Percentiles rank a stretch among this genome's conserved stretches.
Conservation (phyloP, 2,113 vertebrate species). For the Tringa solitaria region DNA sequence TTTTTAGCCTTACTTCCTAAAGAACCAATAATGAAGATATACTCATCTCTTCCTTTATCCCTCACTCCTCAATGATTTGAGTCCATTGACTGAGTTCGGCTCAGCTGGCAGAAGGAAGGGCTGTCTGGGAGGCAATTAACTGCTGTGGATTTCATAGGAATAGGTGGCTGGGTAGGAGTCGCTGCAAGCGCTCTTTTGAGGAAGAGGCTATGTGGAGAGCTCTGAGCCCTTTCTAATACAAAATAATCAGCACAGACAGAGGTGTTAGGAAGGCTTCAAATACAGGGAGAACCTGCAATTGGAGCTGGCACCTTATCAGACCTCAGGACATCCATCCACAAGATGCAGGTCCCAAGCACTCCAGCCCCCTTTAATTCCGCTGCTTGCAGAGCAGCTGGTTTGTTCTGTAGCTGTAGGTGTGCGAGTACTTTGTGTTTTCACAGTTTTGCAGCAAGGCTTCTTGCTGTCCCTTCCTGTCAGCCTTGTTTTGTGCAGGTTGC, state of each 20-base stretch:
- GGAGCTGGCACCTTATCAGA: neutral
- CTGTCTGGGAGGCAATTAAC: neutral
- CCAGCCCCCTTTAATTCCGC: neutral
- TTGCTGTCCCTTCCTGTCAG: neutral
- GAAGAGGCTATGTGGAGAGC: neutral
- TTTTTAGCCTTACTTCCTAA: conserved; percentile 10
- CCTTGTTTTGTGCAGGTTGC: neutral
- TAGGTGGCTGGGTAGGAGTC: neutral
- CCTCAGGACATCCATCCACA: neutral
- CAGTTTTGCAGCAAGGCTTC: neutral
- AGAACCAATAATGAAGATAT: neutral
- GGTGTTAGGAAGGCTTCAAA: neutral
- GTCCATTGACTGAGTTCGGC: neutral
- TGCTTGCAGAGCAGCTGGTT: neutral
- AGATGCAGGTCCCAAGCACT: neutral
- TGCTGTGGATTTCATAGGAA: neutral
- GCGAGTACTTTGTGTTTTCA: neutral
- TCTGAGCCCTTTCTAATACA: neutral
- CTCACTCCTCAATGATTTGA: neutral
- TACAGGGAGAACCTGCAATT: neutral
- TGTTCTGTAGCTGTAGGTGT: neutral
- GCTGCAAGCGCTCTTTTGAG: neutral
- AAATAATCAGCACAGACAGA: neutral
- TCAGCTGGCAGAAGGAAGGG: neutral
- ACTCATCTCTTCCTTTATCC: neutral